Evolutionary conservation across 2,888 invertebrate genomes (phyloP).

Genomic region (Oscheius sp.): DNA sequence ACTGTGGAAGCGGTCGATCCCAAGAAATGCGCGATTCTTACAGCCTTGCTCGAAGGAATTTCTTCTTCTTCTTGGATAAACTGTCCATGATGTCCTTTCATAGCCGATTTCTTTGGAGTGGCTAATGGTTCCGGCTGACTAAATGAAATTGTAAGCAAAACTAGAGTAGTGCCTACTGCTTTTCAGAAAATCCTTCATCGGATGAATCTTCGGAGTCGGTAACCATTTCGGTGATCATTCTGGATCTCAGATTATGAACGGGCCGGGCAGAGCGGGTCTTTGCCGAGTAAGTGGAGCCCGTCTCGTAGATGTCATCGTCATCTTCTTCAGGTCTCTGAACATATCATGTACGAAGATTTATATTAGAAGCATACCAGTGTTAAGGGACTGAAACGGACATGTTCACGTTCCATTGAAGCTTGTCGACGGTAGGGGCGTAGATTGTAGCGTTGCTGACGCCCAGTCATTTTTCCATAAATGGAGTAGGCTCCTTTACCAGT

Average conservation of each 20-base stretch:
- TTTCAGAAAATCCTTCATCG: constrained; percentile 29
- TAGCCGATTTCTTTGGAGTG: not conserved
- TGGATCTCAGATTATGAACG: constrained; percentile 6
- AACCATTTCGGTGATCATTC: constrained; percentile 4
- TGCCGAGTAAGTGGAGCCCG: no score
- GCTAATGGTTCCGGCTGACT: not conserved
- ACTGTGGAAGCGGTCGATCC: constrained; percentile 22
- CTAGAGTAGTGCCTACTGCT: not conserved
- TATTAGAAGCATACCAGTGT: not conserved
- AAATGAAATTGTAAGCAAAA: not conserved
- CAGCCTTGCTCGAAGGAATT: not conserved
- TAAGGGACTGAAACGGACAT: constrained; percentile 12
- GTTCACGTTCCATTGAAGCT: constrained; percentile 2
- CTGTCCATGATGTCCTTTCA: not conserved
- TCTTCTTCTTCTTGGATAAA: not conserved
- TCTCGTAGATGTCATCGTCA: not conserved
- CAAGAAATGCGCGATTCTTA: constrained; percentile 8
- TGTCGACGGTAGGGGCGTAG: not conserved
- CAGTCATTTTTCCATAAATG: constrained; percentile 6
- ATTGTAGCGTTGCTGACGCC: not conserved
- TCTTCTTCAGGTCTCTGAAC: not conserved
- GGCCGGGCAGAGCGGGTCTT: not conserved
- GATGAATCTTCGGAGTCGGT: constrained; percentile 20
- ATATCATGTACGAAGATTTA: not conserved
- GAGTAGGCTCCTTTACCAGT: not conserved